phyloP scores from a whole-genome alignment of 2,888 invertebrate genomes.

The Elysia crispata region DNA sequence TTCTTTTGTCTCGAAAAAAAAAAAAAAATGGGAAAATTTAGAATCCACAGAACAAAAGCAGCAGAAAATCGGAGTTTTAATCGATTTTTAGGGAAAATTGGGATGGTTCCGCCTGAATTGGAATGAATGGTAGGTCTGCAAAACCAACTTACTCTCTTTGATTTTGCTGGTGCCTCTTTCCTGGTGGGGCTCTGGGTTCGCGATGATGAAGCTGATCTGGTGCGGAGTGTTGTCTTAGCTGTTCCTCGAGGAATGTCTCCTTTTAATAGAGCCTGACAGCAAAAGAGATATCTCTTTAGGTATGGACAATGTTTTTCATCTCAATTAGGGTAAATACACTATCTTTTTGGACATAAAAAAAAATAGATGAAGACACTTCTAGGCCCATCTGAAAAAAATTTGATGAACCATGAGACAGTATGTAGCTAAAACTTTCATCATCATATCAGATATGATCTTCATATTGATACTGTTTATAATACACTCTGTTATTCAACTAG shows the following conservation, averaged over 20 bases:
- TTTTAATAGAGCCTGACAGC: conserved; percentile 40
- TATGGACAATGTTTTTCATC: background rate
- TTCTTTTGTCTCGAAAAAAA: too few relatives aligned
- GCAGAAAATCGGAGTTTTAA: background rate
- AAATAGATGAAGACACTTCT: too few relatives aligned
- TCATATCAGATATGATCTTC: too few relatives aligned
- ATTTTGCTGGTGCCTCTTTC: conserved; percentile 41
- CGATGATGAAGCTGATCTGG: conserved; percentile 47
- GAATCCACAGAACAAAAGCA: background rate
- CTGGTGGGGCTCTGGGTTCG: conserved; percentile 44
- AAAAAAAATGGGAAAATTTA: background rate
- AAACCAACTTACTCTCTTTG: background rate
- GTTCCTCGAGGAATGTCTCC: conserved; percentile 42
- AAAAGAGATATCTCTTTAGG: background rate
- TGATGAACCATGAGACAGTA: too few relatives aligned
- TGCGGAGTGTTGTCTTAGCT: conserved; percentile 34
- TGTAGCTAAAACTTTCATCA: too few relatives aligned
- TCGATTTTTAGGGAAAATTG: too few relatives aligned
- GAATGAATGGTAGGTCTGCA: too few relatives aligned
- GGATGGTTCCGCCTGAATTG: too few relatives aligned
- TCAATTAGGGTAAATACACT: background rate
- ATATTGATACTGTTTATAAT: too few relatives aligned
- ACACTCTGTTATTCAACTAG: too few relatives aligned
- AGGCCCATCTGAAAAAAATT: too few relatives aligned
- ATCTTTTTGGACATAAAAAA: too few relatives aligned